These are phyloP conservation scores for Dryobota labecula DNA, from an alignment of 2,888 invertebrate genomes.

Conservation along the genomic window DNA sequence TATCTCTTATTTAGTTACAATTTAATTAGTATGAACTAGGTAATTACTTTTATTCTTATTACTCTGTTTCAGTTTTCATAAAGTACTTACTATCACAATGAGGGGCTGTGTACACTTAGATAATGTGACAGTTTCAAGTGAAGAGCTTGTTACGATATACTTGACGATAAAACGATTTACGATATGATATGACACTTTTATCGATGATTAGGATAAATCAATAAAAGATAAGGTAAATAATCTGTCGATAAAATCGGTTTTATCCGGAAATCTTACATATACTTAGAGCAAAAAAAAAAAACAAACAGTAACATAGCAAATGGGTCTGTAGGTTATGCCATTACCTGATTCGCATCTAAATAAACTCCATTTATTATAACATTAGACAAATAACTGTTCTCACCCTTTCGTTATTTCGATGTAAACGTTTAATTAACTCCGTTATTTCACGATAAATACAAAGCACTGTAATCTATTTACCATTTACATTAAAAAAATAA, in stretches of 20 bases:
- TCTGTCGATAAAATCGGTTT: constrained; percentile 43
- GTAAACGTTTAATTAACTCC: too few species aligned
- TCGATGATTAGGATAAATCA: constrained; percentile 19
- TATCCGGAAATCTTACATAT: constrained; percentile 24
- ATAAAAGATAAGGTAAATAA: constrained; percentile 21
- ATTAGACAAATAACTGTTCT: too few species aligned
- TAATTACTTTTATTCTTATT: neutral
- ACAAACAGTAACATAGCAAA: constrained; percentile 10
- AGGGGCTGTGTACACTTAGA: constrained; percentile 12
- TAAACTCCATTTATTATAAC: too few species aligned
- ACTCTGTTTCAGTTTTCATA: neutral
- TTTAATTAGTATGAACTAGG: constrained; percentile 18
- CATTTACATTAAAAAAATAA: too few species aligned
- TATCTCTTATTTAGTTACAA: constrained; percentile 13
- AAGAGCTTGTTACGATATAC: constrained; percentile 8
- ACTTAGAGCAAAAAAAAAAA: too few species aligned
- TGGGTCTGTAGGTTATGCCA: constrained; percentile 3
- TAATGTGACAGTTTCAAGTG: constrained; percentile 27
- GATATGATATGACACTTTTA: constrained; percentile 11
- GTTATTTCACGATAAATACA: too few species aligned
- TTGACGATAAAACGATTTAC: constrained; percentile 33
- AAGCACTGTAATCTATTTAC: too few species aligned
- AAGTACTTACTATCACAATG: neutral
- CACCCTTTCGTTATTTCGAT: too few species aligned
- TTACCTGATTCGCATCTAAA: constrained; percentile 5